A percentile compares a stretch with the other conserved stretches of the same genome.
Conservation (phyloP, 1,140 invertebrate genomes). For the Drosophila tristis region DNA sequence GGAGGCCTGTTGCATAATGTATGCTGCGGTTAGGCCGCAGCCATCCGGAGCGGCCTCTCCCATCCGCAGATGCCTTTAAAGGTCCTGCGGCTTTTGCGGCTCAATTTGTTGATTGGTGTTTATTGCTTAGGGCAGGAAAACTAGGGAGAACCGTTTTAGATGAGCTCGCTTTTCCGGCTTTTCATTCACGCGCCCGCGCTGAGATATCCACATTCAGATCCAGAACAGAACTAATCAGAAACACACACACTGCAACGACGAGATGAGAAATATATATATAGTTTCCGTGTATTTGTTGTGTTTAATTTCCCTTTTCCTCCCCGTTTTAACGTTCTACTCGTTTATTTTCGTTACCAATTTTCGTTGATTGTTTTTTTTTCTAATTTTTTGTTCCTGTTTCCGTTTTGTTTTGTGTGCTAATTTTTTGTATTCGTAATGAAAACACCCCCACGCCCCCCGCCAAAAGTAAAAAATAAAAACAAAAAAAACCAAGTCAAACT, state of each 20-base stretch:
- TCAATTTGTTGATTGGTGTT: conserved; percentile 1
- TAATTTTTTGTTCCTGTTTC: conserved; percentile 21
- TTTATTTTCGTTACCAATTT: conserved; percentile 19
- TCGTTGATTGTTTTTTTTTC: conserved; percentile 17
- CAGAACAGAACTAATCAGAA: not conserved
- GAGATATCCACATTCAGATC: not conserved
- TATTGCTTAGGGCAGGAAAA: not conserved
- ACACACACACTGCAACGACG: conserved; percentile 9
- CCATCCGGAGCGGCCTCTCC: conserved; percentile 44
- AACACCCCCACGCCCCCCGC: not conserved
- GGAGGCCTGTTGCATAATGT: too few relatives aligned
- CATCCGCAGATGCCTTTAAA: not conserved
- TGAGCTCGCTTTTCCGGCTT: conserved; percentile 1
- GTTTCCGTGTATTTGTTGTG: conserved; percentile 9
- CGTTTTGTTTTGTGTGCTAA: conserved; percentile 78
- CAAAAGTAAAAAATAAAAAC: not conserved
- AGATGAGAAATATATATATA: conserved; percentile 13
- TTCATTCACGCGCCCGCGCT: not conserved
- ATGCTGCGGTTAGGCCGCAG: conserved; percentile 72
- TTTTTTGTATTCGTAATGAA: conserved; percentile 75
- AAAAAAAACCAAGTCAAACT: conserved; percentile 23
- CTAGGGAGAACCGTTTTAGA: not conserved
- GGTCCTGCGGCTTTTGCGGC: conserved; percentile 10
- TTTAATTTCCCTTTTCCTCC: conserved; percentile 41
- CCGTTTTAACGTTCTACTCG: conserved; percentile 15